Percentiles rank a stretch among this genome's conserved stretches.
Conservation (phyloP, 2,797 vertebrate species). For the Microcaecilia unicolor region DNA sequence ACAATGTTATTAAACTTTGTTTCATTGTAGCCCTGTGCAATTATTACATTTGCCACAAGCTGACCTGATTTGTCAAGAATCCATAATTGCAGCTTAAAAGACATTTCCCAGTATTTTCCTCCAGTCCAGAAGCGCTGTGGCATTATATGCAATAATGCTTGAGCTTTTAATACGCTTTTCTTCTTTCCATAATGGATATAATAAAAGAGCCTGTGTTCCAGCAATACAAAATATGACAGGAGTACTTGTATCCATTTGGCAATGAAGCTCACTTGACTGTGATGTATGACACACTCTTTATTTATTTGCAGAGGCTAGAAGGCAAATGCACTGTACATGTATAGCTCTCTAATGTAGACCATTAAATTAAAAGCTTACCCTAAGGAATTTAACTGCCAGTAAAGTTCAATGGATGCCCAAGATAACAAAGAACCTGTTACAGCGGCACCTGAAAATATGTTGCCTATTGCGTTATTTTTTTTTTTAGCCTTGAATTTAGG, state of each 20-base stretch:
- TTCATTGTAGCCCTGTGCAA: no score
- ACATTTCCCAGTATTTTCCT: conserved; percentile 12
- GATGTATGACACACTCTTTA: conserved; percentile 22
- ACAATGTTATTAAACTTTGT: no score
- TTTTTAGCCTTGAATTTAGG: no score
- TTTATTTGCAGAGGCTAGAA: conserved; percentile 41
- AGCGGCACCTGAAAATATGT: conserved; percentile 21
- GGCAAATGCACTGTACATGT: conserved; percentile 31
- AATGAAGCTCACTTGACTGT: conserved; percentile 4
- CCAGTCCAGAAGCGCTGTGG: conserved; percentile 10
- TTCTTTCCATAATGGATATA: conserved; percentile 21
- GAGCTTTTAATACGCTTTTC: conserved; percentile 23
- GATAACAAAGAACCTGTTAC: conserved; percentile 15
- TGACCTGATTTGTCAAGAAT: no score
- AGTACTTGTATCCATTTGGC: conserved; percentile 11
- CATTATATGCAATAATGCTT: conserved; percentile 13
- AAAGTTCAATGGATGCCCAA: conserved; percentile 27
- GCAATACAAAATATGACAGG: neutral
- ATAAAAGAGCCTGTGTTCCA: conserved; percentile 19
- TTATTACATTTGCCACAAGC: no score
- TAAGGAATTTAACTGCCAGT: conserved; percentile 33
- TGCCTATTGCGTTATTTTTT: conserved; percentile 12
- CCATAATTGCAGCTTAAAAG: no score
- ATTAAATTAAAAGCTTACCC: conserved; percentile 46
- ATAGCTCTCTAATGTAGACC: conserved; percentile 39